Conservation (phyloP, 1,140 invertebrate genomes). For the Bombus soroeensis region DNA sequence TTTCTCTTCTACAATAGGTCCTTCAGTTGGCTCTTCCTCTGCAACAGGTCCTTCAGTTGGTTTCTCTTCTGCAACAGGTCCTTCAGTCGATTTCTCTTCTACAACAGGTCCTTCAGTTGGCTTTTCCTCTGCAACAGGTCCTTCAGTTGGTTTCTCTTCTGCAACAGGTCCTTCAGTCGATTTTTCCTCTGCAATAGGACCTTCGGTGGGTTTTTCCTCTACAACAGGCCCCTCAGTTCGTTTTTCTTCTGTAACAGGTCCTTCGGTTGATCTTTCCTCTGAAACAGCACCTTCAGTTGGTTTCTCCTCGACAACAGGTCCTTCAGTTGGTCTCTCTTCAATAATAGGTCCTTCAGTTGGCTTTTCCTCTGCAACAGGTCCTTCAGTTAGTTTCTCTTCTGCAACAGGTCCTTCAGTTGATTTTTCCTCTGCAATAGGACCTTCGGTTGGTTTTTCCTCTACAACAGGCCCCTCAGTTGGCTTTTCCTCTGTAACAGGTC, state of each 20-base stretch:
- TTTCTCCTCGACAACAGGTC: fast-evolving
- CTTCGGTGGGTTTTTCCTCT: too few species aligned
- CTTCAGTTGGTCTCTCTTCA: too few species aligned
- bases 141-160: too few species aligned
- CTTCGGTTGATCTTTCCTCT: too few species aligned
- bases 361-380: fast-evolving
- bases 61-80: fast-evolving
- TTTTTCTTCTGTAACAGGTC: background rate
- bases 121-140: fast-evolving
- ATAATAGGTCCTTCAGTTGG: fast-evolving
- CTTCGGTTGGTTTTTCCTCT: too few species aligned
- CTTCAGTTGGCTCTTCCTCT: too few species aligned
- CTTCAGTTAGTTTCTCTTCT: too few species aligned
- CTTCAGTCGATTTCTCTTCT: too few species aligned
- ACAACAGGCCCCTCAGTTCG: fast-evolving
- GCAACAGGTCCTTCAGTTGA: fast-evolving
- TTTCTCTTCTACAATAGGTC: too few species aligned
- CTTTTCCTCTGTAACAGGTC: fast-evolving
- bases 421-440: fast-evolving
- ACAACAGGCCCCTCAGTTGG: fast-evolving
- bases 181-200: fast-evolving
- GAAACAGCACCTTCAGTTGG: fast-evolving
- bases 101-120: fast-evolving
- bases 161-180: fast-evolving
- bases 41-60: too few species aligned